These are phyloP conservation scores for Caenorhabditis remanei DNA, from an alignment of 1,140 invertebrate genomes.

Conservation along the genomic window DNA sequence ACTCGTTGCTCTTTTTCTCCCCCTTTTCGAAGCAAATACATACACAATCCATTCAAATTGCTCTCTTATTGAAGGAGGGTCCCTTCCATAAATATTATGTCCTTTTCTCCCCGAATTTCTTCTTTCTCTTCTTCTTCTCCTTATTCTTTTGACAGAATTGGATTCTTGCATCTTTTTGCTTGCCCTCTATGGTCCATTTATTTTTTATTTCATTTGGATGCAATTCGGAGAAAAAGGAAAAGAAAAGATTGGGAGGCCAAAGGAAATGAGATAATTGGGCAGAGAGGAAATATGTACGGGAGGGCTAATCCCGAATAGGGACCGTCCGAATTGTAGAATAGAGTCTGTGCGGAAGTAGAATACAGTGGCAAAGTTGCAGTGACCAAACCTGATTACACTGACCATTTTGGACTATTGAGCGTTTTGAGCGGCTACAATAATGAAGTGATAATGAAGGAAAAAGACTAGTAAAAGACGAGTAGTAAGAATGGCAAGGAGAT, in stretches of 20 bases:
- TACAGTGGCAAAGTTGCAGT: too few species aligned
- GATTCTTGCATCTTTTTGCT: neutral
- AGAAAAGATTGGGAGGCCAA: neutral
- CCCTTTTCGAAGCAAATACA: neutral
- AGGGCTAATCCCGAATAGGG: neutral
- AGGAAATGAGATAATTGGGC: constrained; percentile 10
- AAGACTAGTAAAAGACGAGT: too few species aligned
- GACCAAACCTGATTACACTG: too few species aligned
- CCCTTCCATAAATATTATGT: constrained; percentile 51
- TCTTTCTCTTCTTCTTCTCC: neutral
- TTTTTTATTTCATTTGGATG: neutral
- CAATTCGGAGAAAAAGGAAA: neutral
- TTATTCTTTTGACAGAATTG: neutral
- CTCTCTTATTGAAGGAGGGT: constrained; percentile 39
- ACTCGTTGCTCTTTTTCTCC: neutral
- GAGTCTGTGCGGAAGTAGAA: too few species aligned
- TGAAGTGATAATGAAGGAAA: too few species aligned
- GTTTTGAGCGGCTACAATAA: too few species aligned
- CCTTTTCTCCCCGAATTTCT: constrained; percentile 22
- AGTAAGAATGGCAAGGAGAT: too few species aligned
- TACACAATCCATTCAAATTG: constrained; percentile 51
- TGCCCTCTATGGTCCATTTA: neutral
- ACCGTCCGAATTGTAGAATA: too few species aligned
- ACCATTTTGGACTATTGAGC: too few species aligned
- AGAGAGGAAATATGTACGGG: neutral